Evolutionary conservation across 1,140 invertebrate genomes (phyloP), one percentile per base, ranked within the genome.

Genomic region (Drosophila guanche): DNA sequence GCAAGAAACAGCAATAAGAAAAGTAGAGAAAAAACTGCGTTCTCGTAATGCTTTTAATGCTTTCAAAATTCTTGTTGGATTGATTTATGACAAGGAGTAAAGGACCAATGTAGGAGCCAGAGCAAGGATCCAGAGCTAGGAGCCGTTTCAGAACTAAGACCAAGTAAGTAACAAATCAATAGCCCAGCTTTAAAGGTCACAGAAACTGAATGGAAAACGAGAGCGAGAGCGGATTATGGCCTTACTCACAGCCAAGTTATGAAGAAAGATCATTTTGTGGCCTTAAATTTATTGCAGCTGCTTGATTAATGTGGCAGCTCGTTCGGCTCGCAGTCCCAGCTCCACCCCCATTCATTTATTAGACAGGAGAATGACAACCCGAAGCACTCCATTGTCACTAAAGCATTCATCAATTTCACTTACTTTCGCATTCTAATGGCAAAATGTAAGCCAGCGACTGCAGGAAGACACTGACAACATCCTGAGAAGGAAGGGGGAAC

Each of bases 41-140:
- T 78, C 81, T 37, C 77, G 81, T 85, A 86, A 86, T 77, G 77
- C 73, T 86, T 86, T 81, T 88, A 86, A 86, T 85, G 83, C 81
- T 71, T 69, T 80, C 74, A 80, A 80, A 85, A 77, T 74, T 66
- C 62, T 43, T 48, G 73, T 67, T 48, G 55, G 65, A 86, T 86
- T 86, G 81, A 86, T 86, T 88, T 86, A 86, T 88, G 83, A 69
- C 69, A 78, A 41, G 55, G 25, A 56, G 33, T 10, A 54, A 27
- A 46, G 23, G 4, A 41, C 22, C 40, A 29, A 7, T 37, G 41
- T 10, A 59, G 23, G 16, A 46, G 37, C 56, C 10, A 37, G 33
- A 37, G 33, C 33, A 27, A 58, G 29, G 14, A 45, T 20, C 54
- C 23, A 27, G 16, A 52, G 25, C 58, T 48, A 47, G 22, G 23